phyloP scores from a whole-genome alignment of 2,888 invertebrate species.

The Phrixothrix hirtus region DNA sequence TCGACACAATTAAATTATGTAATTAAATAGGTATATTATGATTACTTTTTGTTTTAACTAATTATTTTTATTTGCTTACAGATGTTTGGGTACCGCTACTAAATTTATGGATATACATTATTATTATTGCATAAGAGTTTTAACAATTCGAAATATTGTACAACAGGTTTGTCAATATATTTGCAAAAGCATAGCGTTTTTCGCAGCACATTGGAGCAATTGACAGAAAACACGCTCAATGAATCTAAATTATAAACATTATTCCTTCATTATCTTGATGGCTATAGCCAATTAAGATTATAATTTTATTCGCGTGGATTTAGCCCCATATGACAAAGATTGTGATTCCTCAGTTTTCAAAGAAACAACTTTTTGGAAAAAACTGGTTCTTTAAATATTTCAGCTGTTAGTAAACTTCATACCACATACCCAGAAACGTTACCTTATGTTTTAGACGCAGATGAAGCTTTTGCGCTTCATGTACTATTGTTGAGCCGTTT shows the following conservation, averaged over 20 bases:
- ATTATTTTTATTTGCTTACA: background rate
- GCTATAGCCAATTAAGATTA: conserved; percentile 38
- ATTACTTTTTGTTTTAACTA: background rate
- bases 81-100: background rate
- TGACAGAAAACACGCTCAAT: conserved; percentile 39
- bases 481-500: no score
- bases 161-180: background rate
- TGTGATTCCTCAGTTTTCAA: background rate
- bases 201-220: conserved; percentile 39
- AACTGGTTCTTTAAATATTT: no score
- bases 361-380: background rate
- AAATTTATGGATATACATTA: background rate
- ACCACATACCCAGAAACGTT: no score
- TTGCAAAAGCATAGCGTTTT: conserved; percentile 4
- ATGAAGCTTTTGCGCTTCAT: no score
- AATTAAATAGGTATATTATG: background rate
- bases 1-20: no score
- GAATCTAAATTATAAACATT: conserved; percentile 39
- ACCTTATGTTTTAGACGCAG: no score
- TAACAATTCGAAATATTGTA: background rate
- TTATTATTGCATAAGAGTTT: background rate
- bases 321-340: background rate
- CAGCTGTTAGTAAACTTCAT: no score
- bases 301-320: background rate
- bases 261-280: conserved; percentile 39